Evolutionary conservation across 1,140 invertebrate species (phyloP), one percentile per base, ranked within the genome.

Genomic region (Neodiprion lecontei): DNA sequence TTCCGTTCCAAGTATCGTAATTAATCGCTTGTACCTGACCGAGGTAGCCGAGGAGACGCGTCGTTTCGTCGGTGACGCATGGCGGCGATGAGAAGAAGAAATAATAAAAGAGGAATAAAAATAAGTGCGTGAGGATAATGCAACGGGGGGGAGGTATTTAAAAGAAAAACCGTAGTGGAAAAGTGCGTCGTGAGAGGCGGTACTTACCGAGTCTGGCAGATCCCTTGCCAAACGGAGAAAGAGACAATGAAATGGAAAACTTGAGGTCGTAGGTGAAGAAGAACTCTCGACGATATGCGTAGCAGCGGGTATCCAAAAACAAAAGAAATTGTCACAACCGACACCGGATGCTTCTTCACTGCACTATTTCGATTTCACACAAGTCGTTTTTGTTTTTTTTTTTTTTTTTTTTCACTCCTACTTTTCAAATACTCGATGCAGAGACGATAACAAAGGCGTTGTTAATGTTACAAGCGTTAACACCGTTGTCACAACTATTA

Each of bases 21-120:
- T 40, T 40, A 40, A 40, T 40, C 28, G 28, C 28, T 40, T 40
- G 5, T 40, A 40, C 28, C 28, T 40, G 28, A 40, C 28, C 28
- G 77, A 81, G 80, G 80, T 81, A 80, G 79, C 78, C 79, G 74
- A 77, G 75, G 75, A 74, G 74, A 78, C 75, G 77, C 77, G 73
- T 68, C 47, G 28, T n/a, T 17, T 12, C 47, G 72, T 68, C 72
- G 67, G 66, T 28, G 70, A 74, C 74, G 48, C 70, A 48, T 72
- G 72, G 12, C 50, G 70, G 70, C 14, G 14, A 17, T 14, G 48
- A 48, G 1, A 14, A 48, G 28, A 71, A 71, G 70, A 21, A 21
- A 40, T 40, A 40, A 40, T 40, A 40, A 40, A 40, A 40, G 28
- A 3, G 28, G 28, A 40, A 5, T 40, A 40, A 40, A 40, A 40